Base-by-base conservation (phyloP, 2,797 vertebrate genomes). In the Glyptemys insculpta region DNA sequence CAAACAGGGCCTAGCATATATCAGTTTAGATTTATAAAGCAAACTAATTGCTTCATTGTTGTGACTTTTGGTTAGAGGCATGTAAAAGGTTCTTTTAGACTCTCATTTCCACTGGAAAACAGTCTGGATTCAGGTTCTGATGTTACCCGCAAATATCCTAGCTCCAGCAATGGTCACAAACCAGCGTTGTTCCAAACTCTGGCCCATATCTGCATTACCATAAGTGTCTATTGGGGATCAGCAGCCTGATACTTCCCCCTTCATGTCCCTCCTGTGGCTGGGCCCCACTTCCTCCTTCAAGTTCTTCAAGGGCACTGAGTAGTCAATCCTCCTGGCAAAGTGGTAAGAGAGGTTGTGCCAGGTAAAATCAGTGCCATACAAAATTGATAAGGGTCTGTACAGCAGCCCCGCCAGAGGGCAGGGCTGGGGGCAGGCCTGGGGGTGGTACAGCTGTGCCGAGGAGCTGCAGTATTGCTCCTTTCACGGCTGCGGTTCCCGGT, bases 401-500 rank as follows among this genome's bases (percentile, higher is more conserved):
- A 21, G 52, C 52, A 53, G 52, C 52, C 52, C 7, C 52, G 52
- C 18, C 18, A 53, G 52, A 53, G 52, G 52, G 6, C 52, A 53
- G 52, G 52, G 7, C 52, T 53, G 18, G 52, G 18, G 52, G 52
- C 16, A 47, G 16, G 44, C 7, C 44, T 47, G 44, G 44, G 44
- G 44, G 44, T 47, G 44, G 52, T 53, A 53, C 52, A 21, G 52
- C 19, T 3, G 18, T 53, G 18, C 52, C 3, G 52, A 53, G 18
- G 52, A 53, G 18, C 52, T 21, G 7, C 19, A 53, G 5, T 50
- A 50, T 50, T 53, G 52, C 52, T 53, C 18, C 18, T 53, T 53
- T 53, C 52, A 19, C 1, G 1, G 7, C 52, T 21, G 52, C 3
- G 1, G 52, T 53, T 53, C 18, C 52, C 7, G 18, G 52, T 7